phyloP scores from a whole-genome alignment of 2,888 invertebrate genomes.

The Lepidocyrtoides sp. region DNA sequence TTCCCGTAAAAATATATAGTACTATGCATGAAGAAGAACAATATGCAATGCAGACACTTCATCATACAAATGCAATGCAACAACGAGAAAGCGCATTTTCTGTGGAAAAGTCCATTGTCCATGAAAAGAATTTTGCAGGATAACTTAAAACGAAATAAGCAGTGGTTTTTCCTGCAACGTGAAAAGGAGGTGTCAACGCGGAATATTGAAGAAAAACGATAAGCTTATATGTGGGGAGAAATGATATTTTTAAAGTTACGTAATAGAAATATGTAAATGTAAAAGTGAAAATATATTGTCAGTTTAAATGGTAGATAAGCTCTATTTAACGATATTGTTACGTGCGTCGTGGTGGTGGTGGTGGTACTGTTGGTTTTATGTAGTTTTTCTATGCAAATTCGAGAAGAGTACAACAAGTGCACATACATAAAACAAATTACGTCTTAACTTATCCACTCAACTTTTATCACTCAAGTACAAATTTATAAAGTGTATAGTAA shows the following conservation, averaged over 20 bases:
- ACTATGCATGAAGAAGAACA: neutral
- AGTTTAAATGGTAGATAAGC: neutral
- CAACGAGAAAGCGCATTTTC: neutral
- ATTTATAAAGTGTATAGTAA: neutral
- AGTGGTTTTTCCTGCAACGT: too few relatives aligned
- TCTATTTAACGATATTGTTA: neutral
- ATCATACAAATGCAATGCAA: constrained; percentile 2
- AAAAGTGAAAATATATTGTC: too few relatives aligned
- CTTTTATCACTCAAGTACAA: constrained; percentile 4
- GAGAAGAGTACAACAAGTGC: neutral
- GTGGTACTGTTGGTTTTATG: neutral
- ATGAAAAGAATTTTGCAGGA: constrained; percentile 1
- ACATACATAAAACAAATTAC: constrained; percentile 6
- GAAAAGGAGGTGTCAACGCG: too few relatives aligned
- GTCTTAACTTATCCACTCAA: constrained; percentile 12
- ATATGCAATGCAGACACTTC: neutral
- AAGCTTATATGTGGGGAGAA: neutral
- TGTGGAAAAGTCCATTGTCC: neutral
- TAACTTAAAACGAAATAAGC: too few relatives aligned
- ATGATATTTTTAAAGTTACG: neutral
- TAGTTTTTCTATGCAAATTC: neutral
- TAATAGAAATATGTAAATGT: too few relatives aligned
- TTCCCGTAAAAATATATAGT: neutral
- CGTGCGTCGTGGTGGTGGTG: neutral
- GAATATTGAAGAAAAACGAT: too few relatives aligned